Conservation (phyloP, 2,113 vertebrate species). For the Suncus etruscus region DNA sequence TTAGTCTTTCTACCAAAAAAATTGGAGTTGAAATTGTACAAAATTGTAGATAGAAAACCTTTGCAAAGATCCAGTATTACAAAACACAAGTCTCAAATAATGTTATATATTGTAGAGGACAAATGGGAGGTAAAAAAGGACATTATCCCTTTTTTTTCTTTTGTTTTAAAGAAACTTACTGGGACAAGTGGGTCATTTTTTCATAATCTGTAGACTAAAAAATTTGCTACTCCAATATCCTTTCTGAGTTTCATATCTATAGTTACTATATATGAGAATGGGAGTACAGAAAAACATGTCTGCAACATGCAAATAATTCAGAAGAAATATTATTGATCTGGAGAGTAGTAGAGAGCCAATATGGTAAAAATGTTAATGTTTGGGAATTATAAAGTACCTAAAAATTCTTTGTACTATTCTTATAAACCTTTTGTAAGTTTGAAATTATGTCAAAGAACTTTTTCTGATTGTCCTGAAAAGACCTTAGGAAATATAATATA, state of each 20-base stretch:
- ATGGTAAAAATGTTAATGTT: conserved; percentile 10
- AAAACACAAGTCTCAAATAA: neutral
- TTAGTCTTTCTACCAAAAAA: conserved; percentile 14
- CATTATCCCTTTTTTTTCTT: neutral
- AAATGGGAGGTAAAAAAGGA: neutral
- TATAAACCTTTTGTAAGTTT: conserved; percentile 56
- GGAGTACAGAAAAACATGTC: neutral
- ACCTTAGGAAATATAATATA: conserved; percentile 13
- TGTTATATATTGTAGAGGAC: neutral
- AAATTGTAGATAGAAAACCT: neutral
- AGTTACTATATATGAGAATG: neutral
- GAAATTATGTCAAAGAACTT: conserved; percentile 46
- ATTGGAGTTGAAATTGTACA: neutral
- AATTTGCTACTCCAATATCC: neutral
- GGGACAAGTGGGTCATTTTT: neutral
- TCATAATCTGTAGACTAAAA: neutral
- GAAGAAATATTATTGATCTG: neutral
- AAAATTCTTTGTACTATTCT: conserved; percentile 22
- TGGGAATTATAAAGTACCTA: neutral
- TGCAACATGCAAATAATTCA: neutral
- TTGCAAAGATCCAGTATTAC: neutral
- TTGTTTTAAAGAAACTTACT: neutral
- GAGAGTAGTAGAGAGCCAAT: neutral
- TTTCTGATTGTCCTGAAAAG: conserved; percentile 62
- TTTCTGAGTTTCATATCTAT: neutral